Percentiles rank a stretch among this genome's conserved stretches.
Evolutionary conservation across 2,113 vertebrate species (phyloP).

Genomic region (Bubo blakistoni): DNA sequence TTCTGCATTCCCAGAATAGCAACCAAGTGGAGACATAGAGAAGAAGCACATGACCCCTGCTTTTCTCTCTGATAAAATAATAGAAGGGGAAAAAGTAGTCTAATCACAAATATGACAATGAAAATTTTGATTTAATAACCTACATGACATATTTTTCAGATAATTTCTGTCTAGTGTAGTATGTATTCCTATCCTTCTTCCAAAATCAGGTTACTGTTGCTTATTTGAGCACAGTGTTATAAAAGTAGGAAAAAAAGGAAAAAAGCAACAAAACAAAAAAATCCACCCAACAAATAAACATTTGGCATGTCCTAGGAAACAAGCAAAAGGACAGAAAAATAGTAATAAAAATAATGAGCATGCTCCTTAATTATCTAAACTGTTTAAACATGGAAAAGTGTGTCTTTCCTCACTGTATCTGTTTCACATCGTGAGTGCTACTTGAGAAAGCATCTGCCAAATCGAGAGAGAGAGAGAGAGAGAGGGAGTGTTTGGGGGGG

Average conservation of each 20-base stretch:
- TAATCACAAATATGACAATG: neutral
- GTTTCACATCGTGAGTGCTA: neutral
- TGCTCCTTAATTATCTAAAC: neutral
- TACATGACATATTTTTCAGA: neutral
- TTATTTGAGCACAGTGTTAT: neutral
- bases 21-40: neutral
- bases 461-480: accelerated
- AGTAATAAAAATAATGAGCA: neutral
- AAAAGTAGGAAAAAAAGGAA: neutral
- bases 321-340: neutral
- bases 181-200: neutral
- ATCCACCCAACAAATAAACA: neutral
- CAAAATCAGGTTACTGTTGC: neutral
- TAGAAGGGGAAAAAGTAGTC: neutral
- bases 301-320: neutral
- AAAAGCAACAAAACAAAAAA: neutral
- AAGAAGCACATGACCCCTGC: neutral
- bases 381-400: neutral
- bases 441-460: neutral
- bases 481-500: no score
- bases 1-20: slow-evolving; percentile 63
- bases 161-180: neutral
- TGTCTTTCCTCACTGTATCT: neutral
- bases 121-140: neutral
- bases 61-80: slow-evolving; percentile 27